Base-by-base conservation (phyloP, 2,888 invertebrate genomes). In the Ichneumon xanthorius region DNA sequence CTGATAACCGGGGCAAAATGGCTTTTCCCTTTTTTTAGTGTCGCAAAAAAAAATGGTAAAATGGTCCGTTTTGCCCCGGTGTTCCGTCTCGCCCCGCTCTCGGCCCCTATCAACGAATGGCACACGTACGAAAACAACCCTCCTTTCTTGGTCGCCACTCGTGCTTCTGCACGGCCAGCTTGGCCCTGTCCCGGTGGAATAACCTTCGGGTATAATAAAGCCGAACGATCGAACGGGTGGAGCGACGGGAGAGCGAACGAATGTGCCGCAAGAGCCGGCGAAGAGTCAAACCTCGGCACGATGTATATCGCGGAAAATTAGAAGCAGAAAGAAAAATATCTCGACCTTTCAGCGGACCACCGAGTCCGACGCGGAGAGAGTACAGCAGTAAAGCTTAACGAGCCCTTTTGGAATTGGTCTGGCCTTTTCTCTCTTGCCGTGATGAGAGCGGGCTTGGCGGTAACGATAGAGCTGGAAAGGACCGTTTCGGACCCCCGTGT, bases 351-450 rank as follows among this genome's bases (percentile, higher is more conserved):
- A 82, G 84, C 63, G 14, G 45, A 86, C 75, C 75, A 71, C 37
- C 45, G 53, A 70, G 65, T 50, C 22, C 53, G 58, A 65, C 67
- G 48, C 71, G 45, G 67, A 33, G 68, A 22, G 80, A 26, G 58
- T 14, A 58, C 22, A 80, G 79, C 78, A 84, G 87, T 91, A 90
- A 92, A 90, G 86, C 88, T 91, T 91, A 92, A 92, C 90, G 91
- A 89, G 87, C 87, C 87, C 88, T 91, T 76, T 92, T 91, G 85
- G 86, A 88, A 92, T 92, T 90, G 90, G 90, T 87, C 87, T 89
- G 87, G 88, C 88, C 89, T 89, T 90, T 91, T 73, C 50, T 68
- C 77, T 61, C 19, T 22, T 48, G 14, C 22, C 33, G n/a, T 19
- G 82, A 61, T 71, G 53, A 67, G 72, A 77, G 82, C 77, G 71